Percentiles rank a stretch among this genome's conserved stretches.
Conservation (phyloP, 2,888 invertebrate genomes). For the Zonitis immaculata region DNA sequence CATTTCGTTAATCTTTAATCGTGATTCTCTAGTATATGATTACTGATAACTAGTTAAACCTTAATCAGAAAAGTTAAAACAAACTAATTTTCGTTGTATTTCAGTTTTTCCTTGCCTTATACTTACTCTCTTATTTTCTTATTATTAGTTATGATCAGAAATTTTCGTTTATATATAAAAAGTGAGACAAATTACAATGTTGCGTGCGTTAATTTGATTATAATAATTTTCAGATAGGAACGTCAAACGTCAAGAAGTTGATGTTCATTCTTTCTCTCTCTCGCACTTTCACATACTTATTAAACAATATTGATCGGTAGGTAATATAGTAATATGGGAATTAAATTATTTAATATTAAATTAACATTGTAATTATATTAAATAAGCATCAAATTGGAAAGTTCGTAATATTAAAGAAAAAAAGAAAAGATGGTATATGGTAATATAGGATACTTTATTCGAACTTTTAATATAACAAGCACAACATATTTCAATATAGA, state of each 20-base stretch:
- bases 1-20: neutral
- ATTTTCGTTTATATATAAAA: slow-evolving; percentile 17
- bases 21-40: neutral
- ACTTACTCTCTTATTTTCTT: slow-evolving; percentile 3
- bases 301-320: neutral
- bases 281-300: too few relatives aligned
- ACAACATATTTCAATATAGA: slow-evolving; percentile 4
- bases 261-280: neutral
- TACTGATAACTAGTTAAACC: neutral
- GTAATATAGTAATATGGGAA: too few relatives aligned
- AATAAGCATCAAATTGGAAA: neutral
- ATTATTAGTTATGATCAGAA: neutral
- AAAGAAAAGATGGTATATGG: neutral
- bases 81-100: slow-evolving; percentile 14
- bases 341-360: slow-evolving; percentile 2
- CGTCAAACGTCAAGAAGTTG: neutral
- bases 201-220: slow-evolving; percentile 41
- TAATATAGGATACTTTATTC: slow-evolving; percentile 1
- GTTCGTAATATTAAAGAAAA: neutral
- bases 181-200: slow-evolving; percentile 40
- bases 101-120: too few relatives aligned
- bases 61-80: slow-evolving; percentile 7
- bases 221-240: slow-evolving; percentile 27
- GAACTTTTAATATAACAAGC: neutral
- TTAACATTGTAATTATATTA: neutral